These are phyloP conservation scores for Atta cephalotes DNA, from an alignment of 1,140 invertebrate species.

Conservation along the genomic window DNA sequence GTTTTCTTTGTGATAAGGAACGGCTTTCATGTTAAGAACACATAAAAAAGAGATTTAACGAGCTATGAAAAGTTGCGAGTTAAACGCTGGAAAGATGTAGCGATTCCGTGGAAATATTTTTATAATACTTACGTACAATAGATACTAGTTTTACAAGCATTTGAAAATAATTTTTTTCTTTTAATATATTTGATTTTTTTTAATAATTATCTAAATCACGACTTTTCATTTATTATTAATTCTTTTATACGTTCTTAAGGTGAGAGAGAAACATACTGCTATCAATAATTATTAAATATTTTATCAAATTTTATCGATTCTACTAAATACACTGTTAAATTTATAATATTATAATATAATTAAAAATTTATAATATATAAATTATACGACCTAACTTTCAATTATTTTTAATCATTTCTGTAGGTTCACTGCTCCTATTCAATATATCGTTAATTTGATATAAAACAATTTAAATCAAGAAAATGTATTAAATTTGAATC, in stretches of 20 bases:
- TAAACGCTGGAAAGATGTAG: neutral
- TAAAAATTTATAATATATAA: no score
- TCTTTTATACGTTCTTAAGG: neutral
- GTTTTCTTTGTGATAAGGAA: slow-evolving; percentile 22
- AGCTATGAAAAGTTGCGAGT: neutral
- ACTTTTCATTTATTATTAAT: neutral
- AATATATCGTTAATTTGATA: no score
- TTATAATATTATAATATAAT: no score
- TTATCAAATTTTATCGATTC: neutral
- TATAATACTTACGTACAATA: neutral
- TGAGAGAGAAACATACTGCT: neutral
- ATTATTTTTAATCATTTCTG: no score
- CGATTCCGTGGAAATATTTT: neutral
- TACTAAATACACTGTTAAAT: neutral
- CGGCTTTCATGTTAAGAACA: neutral
- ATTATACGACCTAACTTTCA: no score
- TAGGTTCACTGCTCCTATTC: no score
- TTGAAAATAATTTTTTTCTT: neutral
- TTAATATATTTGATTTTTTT: neutral
- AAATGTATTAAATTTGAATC: no score
- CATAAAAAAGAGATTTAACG: neutral
- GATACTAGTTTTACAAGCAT: neutral
- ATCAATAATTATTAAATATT: neutral
- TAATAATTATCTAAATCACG: neutral
- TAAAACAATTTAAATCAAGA: no score